A percentile compares a stretch with the other conserved stretches of the same genome.
These are phyloP conservation scores for Lasioglossum vierecki DNA, from an alignment of 2,888 invertebrate genomes.

Conservation along the genomic window DNA sequence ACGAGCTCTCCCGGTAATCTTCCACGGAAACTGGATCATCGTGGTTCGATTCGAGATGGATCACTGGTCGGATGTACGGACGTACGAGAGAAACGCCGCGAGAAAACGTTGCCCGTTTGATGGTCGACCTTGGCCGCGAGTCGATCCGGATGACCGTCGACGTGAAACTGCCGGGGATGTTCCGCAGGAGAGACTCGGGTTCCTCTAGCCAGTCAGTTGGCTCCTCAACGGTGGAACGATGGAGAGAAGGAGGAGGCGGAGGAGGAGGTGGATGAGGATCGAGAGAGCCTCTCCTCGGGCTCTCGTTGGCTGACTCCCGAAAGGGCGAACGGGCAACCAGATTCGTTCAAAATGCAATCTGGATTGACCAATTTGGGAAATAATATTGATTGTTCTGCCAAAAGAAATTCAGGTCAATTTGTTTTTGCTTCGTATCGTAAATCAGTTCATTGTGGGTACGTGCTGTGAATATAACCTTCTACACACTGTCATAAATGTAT, in stretches of 20 bases:
- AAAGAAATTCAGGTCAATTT: not conserved
- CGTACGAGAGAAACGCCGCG: not conserved
- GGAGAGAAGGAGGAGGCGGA: slow-evolving; percentile 46
- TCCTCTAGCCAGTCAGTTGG: slow-evolving; percentile 71
- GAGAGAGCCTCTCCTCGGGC: slow-evolving; percentile 50
- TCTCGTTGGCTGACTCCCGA: slow-evolving; percentile 32
- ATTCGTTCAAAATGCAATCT: not conserved
- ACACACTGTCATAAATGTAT: no score
- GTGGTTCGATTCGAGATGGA: not conserved
- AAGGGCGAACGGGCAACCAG: slow-evolving; percentile 4
- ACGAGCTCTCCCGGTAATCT: not conserved
- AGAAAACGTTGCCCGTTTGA: slow-evolving; percentile 30
- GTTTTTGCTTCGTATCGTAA: not conserved
- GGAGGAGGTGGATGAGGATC: slow-evolving; percentile 35
- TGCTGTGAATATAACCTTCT: not conserved
- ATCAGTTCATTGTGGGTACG: not conserved
- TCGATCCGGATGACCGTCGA: slow-evolving; percentile 74
- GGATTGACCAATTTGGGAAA: not conserved
- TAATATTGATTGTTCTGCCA: not conserved
- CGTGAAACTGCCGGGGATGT: slow-evolving; percentile 74
- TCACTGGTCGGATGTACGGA: not conserved
- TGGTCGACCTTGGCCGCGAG: slow-evolving; percentile 71
- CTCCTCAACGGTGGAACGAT: slow-evolving; percentile 68
- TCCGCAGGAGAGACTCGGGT: slow-evolving; percentile 69
- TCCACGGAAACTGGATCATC: not conserved